A percentile compares a stretch with the other conserved stretches of the same genome.
phyloP scores from a whole-genome alignment of 2,797 vertebrate species.

The Poecilia gillii region DNA sequence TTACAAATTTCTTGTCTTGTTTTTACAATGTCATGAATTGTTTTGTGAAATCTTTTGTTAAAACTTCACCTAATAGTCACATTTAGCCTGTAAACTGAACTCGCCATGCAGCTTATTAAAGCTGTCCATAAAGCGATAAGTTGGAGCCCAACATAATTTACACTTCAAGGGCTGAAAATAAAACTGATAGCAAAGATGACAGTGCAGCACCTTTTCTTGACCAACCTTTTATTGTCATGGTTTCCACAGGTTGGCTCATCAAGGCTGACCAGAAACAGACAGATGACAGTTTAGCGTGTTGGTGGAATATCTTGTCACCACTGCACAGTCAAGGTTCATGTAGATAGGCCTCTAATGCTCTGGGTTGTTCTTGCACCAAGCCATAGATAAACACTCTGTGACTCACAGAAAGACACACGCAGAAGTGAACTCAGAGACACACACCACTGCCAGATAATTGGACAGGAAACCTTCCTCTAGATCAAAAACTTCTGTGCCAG shows the following conservation, averaged over 20 bases:
- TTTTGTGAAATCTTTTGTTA: background rate
- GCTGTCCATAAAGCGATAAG: background rate
- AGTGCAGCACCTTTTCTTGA: constrained; percentile 20
- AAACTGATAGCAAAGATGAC: constrained; percentile 16
- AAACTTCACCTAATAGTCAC: constrained; percentile 3
- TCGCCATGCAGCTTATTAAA: background rate
- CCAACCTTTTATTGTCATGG: constrained; percentile 23
- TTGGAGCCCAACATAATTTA: constrained; percentile 12
- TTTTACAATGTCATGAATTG: background rate
- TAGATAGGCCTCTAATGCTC: constrained; percentile 37
- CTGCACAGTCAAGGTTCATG: constrained; percentile 28
- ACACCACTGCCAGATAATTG: constrained; percentile 61
- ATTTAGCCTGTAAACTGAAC: constrained; percentile 13
- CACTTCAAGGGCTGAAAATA: constrained; percentile 16
- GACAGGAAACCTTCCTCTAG: constrained; percentile 64
- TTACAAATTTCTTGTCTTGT: background rate
- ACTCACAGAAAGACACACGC: constrained; percentile 19
- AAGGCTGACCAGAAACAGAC: constrained; percentile 29
- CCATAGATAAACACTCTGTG: constrained; percentile 19
- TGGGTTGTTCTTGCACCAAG: constrained; percentile 37
- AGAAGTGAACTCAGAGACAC: constrained; percentile 20
- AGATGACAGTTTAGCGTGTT: constrained; percentile 39
- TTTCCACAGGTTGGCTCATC: constrained; percentile 33
- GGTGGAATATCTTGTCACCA: constrained; percentile 26
- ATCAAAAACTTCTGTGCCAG: constrained; percentile 62